A percentile compares a stretch with the other conserved stretches of the same genome.
Evolutionary conservation across 2,797 vertebrate species (phyloP).

Genomic region (Protonibea diacanthus): DNA sequence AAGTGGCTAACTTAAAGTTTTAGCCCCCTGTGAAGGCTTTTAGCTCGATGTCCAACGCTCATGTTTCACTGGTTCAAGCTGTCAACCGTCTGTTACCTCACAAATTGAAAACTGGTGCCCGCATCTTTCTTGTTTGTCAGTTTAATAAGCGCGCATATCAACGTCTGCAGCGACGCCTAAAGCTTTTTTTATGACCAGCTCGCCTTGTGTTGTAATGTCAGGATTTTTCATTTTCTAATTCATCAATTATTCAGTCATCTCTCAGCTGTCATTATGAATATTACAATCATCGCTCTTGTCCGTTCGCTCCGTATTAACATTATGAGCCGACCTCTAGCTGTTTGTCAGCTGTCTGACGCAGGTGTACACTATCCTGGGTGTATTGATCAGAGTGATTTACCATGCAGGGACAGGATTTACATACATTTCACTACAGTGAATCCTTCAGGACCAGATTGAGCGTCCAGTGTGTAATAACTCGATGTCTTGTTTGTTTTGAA

Average conservation of each 20-base stretch:
- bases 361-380: not conserved
- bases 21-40: not conserved
- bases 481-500: too few species aligned
- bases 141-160: conserved; percentile 62
- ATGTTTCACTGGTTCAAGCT: conserved; percentile 14
- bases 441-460: conserved; percentile 1
- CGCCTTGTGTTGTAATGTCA: conserved; percentile 12
- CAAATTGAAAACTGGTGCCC: conserved; percentile 26
- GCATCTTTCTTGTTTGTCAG: conserved; percentile 66
- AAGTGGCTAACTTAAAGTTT: too few species aligned
- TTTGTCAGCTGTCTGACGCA: not conserved
- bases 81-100: conserved; percentile 28
- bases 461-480: conserved; percentile 14
- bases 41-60: not conserved
- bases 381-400: conserved; percentile 30
- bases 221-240: conserved; percentile 63
- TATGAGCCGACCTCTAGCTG: not conserved
- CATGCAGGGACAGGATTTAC: not conserved
- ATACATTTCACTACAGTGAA: not conserved
- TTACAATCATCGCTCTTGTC: conserved; percentile 51
- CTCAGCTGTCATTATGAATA: conserved; percentile 55
- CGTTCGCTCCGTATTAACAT: not conserved
- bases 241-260: conserved; percentile 74
- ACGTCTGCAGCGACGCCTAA: conserved; percentile 12
- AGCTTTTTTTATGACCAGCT: conserved; percentile 16